A percentile compares a stretch with the other conserved stretches of the same genome.
These are phyloP conservation scores for Drosophila cardini DNA, from an alignment of 1,140 invertebrate genomes.

Conservation along the genomic window DNA sequence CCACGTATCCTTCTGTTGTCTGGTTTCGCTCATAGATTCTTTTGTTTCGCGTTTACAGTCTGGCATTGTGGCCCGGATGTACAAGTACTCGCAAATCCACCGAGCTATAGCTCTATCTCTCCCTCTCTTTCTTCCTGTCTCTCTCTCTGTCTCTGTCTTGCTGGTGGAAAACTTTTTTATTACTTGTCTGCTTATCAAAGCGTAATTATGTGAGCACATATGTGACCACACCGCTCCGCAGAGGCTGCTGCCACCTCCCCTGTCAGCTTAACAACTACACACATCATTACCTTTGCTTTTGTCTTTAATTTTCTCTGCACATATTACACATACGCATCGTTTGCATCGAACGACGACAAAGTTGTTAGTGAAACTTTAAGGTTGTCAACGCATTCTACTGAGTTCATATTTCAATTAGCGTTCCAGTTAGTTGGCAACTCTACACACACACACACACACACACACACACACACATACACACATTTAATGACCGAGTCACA, in stretches of 20 bases:
- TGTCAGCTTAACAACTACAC: conserved; percentile 51
- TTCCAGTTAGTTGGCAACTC: conserved; percentile 40
- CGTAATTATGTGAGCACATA: conserved; percentile 71
- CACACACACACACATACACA: conserved; percentile 52
- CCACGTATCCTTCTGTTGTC: conserved; percentile 37
- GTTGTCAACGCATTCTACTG: conserved; percentile 19
- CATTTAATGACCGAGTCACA: conserved; percentile 55
- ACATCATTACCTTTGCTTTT: conserved; percentile 71
- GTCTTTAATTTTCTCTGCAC: conserved; percentile 46
- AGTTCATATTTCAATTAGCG: conserved; percentile 71
- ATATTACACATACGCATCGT: conserved; percentile 50
- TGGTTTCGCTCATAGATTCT: conserved; percentile 67
- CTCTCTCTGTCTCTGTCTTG: background rate
- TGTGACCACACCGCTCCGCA: conserved; percentile 26
- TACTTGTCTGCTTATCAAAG: conserved; percentile 81
- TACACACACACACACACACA: conserved; percentile 55
- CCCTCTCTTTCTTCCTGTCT: too few relatives aligned
- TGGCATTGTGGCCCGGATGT: conserved; percentile 59
- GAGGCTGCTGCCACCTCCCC: conserved; percentile 2
- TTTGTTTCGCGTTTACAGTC: conserved; percentile 70
- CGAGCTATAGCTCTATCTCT: background rate
- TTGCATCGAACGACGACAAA: conserved; percentile 27
- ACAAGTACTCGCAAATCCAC: conserved; percentile 5
- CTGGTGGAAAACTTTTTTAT: conserved; percentile 49
- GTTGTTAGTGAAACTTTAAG: conserved; percentile 42